Evolutionary conservation across 2,113 vertebrate genomes (phyloP), one percentile per base, ranked within the genome.

Genomic region (human (Homo sapiens)): DNA sequence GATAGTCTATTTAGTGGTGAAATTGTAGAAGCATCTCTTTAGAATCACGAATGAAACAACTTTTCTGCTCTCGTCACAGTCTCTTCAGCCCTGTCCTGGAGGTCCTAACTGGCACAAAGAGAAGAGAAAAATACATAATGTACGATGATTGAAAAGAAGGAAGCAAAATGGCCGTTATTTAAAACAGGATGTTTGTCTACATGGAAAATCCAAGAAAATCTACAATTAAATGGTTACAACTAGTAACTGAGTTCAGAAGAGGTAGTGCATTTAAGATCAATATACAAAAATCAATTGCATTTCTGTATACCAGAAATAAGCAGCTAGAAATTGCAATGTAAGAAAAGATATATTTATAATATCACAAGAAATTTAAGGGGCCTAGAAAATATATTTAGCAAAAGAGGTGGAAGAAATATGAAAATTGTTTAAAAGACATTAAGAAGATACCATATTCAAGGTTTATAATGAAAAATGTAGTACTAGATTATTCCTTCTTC

Each of bases 221-320:
- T 68, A 70, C 64, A 50, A 17, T 59, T 9, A 43, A 40, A 59
- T 64, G 3, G 4, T 95, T 92, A 83, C 68, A 90, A 89, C 95
- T 59, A 40, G 45, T 78, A 73, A 82, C 8, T 55, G 50, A 82
- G 2, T 57, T 96, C 57, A 79, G 59, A 48, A 81, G 45, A 75
- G 35, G 20, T 25, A 85, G 8, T 86, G 48, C n/a, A 43, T 90
- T 90, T 93, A 45, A 10, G 86, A 91, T 93, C 45, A 79, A 79
- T 91, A 35, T 32, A 25, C 35, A 57, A 72, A 96, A 93, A 92
- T 89, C 35, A 89, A 66, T 79, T 57, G 25, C 7, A 80, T 95
- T 95, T 96, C 35, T 93, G 35, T 59, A 43, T 88, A 38, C 17
- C 59, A 93, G 91, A 93, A 95, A 86, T 6, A 75, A 93, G 40